Evolutionary conservation across 2,888 invertebrate species (phyloP).

Genomic region (Lissonota sp.): DNA sequence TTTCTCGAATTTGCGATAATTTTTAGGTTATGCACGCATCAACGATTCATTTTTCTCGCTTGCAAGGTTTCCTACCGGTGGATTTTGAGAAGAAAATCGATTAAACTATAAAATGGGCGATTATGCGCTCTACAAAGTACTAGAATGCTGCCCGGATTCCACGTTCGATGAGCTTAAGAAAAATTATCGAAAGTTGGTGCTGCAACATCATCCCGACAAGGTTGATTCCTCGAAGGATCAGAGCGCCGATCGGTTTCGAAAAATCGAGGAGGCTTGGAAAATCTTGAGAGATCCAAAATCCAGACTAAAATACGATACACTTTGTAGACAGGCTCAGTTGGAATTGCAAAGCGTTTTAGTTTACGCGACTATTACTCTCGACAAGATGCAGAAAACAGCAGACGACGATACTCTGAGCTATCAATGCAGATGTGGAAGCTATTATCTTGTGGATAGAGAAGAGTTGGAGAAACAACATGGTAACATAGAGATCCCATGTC

Average conservation of each 20-base stretch:
- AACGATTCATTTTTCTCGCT: conserved; percentile 1
- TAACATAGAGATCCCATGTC: conserved; percentile 84
- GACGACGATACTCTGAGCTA: conserved; percentile 84
- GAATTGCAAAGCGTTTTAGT: conserved; percentile 85
- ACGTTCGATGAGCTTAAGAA: conserved; percentile 86
- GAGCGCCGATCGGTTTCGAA: conserved; percentile 82
- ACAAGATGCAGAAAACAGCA: conserved; percentile 84
- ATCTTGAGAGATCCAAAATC: conserved; percentile 86
- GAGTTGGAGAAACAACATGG: conserved; percentile 78
- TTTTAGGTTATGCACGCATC: conserved; percentile 37
- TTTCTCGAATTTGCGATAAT: not conserved
- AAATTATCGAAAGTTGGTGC: conserved; percentile 86
- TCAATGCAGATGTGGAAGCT: conserved; percentile 89
- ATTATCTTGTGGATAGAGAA: conserved; percentile 84
- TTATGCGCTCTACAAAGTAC: conserved; percentile 84
- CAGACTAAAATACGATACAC: conserved; percentile 88
- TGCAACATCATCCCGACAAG: conserved; percentile 88
- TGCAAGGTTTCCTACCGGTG: conserved; percentile 2
- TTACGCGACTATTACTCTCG: conserved; percentile 86
- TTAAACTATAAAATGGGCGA: conserved; percentile 69
- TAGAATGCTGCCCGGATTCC: conserved; percentile 85
- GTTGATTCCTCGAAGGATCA: conserved; percentile 71
- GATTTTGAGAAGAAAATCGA: conserved; percentile 18
- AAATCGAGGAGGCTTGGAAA: conserved; percentile 90
- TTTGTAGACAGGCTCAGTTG: conserved; percentile 86